Evolutionary conservation across 1,140 invertebrate species (phyloP), one percentile per base, ranked within the genome.

Genomic region (Drosophila melanica): DNA sequence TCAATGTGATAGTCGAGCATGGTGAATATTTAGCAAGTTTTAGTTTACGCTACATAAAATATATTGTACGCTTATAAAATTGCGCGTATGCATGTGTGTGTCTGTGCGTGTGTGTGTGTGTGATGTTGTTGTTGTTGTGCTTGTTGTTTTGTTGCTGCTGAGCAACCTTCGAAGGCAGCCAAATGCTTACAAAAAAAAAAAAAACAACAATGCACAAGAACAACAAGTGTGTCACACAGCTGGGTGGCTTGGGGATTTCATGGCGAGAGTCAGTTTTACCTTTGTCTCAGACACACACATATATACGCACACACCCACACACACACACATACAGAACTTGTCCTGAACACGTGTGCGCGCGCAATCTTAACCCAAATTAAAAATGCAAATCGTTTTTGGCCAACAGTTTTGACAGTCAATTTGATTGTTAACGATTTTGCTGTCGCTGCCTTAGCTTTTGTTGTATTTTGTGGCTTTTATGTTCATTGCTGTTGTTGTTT

Each of bases 1-100:
- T 69, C 79, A 84, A 70, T 82, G 72, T 79, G 80, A 84, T 76
- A 84, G 67, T 76, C 60, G 67, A 76, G 72, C 67, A 65, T 65
- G 37, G 23, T 51, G 57, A 75, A 84, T 80, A 66, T 80, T 51
- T 60, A 76, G 55, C 54, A 80, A 68, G 72, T 70, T 81, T 63
- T 50, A 60, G 58, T 67, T 68, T 74, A 77, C 50, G 73, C 48
- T 71, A 64, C 69, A 74, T 74, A 45, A 69, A 81, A 72, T 68
- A 67, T 69, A 77, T 64, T 65, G 14, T 60, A 47, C 47, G 41
- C 14, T 57, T 33, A 64, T 51, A 45, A 51, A 50, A 62, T 20
- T 50, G 12, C 39, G 30, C 54, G 11, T 14, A 45, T 37, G 30
- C 18, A 33, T 30, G 1, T 60, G 12, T 39, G 14, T 59, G 23